phyloP scores from a whole-genome alignment of 1,140 invertebrate species.

The Drosophila guanche region DNA sequence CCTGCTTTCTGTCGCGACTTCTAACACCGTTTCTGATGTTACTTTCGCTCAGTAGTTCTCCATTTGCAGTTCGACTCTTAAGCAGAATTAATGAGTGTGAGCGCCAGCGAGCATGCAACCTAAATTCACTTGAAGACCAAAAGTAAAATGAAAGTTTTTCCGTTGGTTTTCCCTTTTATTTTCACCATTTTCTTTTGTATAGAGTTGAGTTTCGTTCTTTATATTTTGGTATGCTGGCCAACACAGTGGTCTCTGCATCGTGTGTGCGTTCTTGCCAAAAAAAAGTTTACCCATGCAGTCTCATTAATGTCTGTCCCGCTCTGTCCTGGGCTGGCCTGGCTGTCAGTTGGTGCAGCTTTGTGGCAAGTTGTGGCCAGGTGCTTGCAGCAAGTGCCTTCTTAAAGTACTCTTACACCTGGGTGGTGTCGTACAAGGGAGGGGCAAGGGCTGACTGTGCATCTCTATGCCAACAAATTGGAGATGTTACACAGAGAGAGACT shows the following conservation, averaged over 20 bases:
- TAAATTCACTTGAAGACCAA: slow-evolving; percentile 51
- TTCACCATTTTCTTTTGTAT: slow-evolving; percentile 23
- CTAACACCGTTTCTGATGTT: not conserved
- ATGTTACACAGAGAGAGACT: no score
- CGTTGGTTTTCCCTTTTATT: slow-evolving; percentile 36
- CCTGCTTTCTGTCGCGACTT: slow-evolving; percentile 3
- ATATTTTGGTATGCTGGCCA: slow-evolving; percentile 37
- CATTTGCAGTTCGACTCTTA: slow-evolving; percentile 60
- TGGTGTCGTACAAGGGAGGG: slow-evolving; percentile 3
- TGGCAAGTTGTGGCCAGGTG: slow-evolving; percentile 44
- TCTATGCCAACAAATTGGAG: slow-evolving; percentile 9
- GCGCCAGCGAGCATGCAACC: slow-evolving; percentile 43
- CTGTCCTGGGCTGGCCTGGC: not conserved
- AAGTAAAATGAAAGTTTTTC: slow-evolving; percentile 49
- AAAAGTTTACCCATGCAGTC: slow-evolving; percentile 48
- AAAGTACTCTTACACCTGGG: slow-evolving; percentile 25
- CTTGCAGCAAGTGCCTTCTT: slow-evolving; percentile 43
- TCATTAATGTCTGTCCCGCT: slow-evolving; percentile 34
- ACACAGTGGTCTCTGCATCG: slow-evolving; percentile 2
- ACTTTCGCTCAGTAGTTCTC: slow-evolving; percentile 8
- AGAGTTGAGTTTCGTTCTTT: slow-evolving; percentile 39
- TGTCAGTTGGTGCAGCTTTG: slow-evolving; percentile 37
- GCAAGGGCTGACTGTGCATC: slow-evolving; percentile 6
- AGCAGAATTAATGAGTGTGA: slow-evolving; percentile 70
- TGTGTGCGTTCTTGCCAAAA: slow-evolving; percentile 13